Conservation (phyloP, 2,888 invertebrate species). For the Lasioglossum leucozonium region DNA sequence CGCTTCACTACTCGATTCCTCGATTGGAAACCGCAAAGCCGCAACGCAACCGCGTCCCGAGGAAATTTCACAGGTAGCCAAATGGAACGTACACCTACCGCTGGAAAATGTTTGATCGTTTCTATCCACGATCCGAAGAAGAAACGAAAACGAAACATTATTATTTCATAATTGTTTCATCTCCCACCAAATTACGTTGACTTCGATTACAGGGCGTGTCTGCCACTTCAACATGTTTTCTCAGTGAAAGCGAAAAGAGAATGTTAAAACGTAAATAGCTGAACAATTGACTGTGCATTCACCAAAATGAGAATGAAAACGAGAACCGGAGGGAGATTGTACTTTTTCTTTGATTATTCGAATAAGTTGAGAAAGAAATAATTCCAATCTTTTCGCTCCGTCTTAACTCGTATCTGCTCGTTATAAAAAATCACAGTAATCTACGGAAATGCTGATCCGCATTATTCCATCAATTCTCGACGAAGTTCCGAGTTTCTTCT, state of each 20-base stretch:
- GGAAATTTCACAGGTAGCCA: slow-evolving; percentile 46
- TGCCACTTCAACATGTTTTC: not conserved
- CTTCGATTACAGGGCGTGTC: not conserved
- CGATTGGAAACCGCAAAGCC: slow-evolving; percentile 60
- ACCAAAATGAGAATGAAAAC: not conserved
- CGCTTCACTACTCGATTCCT: slow-evolving; percentile 40
- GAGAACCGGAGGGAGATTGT: not conserved
- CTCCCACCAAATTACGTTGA: not conserved
- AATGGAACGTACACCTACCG: slow-evolving; percentile 48
- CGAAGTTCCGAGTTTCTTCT: not conserved
- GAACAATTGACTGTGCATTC: not conserved
- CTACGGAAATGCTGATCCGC: no score
- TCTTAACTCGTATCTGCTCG: no score
- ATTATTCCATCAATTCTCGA: not conserved
- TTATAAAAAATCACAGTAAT: not conserved
- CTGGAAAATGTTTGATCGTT: not conserved
- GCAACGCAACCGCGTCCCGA: slow-evolving; percentile 23
- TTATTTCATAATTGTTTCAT: slow-evolving; percentile 1
- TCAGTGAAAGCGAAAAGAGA: not conserved
- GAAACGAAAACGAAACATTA: not conserved
- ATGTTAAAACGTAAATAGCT: no score
- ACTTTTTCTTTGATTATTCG: not conserved
- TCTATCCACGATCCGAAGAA: not conserved
- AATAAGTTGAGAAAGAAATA: not conserved
- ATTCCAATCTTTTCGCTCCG: no score